These are phyloP conservation scores for Lasaia peninsularis DNA, from an alignment of 1,140 invertebrate genomes.

Conservation along the genomic window DNA sequence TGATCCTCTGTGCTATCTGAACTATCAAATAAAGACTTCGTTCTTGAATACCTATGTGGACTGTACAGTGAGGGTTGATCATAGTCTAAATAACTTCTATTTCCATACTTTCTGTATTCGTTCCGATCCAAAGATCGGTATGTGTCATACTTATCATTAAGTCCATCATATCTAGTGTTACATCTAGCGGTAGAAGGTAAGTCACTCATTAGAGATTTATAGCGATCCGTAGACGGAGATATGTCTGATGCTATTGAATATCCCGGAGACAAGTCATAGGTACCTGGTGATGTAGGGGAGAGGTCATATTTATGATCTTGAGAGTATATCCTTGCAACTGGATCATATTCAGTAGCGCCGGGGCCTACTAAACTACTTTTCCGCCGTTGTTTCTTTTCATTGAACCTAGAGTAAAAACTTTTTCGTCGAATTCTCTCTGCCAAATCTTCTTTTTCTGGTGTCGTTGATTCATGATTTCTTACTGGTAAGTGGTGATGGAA, in stretches of 20 bases:
- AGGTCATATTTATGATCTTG: constrained; percentile 57
- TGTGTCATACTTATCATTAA: constrained; percentile 64
- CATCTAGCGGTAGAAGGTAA: constrained; percentile 43
- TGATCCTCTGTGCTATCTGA: constrained; percentile 48
- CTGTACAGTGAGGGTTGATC: constrained; percentile 60
- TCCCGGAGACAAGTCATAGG: constrained; percentile 59
- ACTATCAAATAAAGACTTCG: constrained; percentile 67
- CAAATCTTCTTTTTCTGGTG: constrained; percentile 82
- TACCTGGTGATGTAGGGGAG: constrained; percentile 58
- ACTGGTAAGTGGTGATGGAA: constrained; percentile 30
- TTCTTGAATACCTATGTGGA: constrained; percentile 61
- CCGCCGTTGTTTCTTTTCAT: constrained; percentile 84
- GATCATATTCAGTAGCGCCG: constrained; percentile 70
- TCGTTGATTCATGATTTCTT: constrained; percentile 55
- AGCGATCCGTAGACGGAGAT: constrained; percentile 64
- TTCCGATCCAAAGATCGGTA: constrained; percentile 69
- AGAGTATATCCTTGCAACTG: constrained; percentile 64
- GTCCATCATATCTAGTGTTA: constrained; percentile 53
- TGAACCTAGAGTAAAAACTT: constrained; percentile 92
- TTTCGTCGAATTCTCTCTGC: constrained; percentile 91
- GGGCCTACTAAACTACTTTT: constrained; percentile 80
- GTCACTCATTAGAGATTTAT: constrained; percentile 58
- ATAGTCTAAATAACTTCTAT: constrained; percentile 60
- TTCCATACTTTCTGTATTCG: constrained; percentile 63
- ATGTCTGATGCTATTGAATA: constrained; percentile 55